A percentile compares a stretch with the other conserved stretches of the same genome.
Evolutionary conservation across 2,888 invertebrate species (phyloP).

Genomic region (Cephus spinipes): DNA sequence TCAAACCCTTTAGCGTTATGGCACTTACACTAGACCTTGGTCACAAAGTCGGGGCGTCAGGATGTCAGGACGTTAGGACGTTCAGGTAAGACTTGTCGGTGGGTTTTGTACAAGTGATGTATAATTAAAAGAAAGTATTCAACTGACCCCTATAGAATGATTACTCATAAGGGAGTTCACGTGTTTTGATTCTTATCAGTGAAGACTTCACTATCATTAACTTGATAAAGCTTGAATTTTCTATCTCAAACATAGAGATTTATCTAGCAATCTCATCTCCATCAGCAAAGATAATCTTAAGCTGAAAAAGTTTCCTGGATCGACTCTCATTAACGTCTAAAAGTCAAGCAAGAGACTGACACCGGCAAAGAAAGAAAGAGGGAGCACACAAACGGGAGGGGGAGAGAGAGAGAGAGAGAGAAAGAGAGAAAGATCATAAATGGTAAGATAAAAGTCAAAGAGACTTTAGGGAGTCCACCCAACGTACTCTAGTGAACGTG

Average conservation of each 20-base stretch:
- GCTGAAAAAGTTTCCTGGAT: neutral
- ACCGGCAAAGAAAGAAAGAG: neutral
- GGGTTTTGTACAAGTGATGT: neutral
- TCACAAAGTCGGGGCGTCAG: neutral
- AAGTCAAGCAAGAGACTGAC: neutral
- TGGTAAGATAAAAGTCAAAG: slow-evolving; percentile 3
- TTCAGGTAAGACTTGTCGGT: neutral
- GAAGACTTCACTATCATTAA: neutral
- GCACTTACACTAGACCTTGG: neutral
- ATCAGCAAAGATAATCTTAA: neutral
- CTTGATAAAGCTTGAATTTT: neutral
- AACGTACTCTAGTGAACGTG: slow-evolving; percentile 18
- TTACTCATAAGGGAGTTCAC: neutral
- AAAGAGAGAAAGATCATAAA: neutral
- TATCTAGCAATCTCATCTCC: neutral
- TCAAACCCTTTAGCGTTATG: neutral
- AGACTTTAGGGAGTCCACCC: neutral
- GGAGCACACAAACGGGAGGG: neutral
- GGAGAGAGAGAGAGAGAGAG: neutral
- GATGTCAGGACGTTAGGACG: neutral
- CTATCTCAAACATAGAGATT: neutral
- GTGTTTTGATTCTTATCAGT: neutral
- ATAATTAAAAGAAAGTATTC: neutral
- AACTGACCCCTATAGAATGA: neutral
- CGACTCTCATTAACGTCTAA: neutral